These are phyloP conservation scores for Trisateles emortualis DNA, from an alignment of 2,888 invertebrate species.

Conservation along the genomic window DNA sequence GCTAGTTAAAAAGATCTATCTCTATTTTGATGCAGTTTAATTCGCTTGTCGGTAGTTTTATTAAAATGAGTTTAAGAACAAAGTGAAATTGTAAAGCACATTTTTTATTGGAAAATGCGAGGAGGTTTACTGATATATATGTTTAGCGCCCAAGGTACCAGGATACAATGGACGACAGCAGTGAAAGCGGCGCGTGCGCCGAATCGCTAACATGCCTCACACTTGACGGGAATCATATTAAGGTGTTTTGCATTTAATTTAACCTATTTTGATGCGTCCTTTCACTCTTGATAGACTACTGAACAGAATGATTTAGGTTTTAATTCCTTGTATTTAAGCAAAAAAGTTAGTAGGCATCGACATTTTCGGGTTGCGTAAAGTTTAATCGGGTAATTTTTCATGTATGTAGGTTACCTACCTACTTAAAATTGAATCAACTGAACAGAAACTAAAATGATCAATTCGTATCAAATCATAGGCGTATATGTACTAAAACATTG, in stretches of 20 bases:
- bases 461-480: no score
- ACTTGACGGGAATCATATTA: constrained; percentile 79
- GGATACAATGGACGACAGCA: constrained; percentile 71
- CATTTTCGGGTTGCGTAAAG: no score
- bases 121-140: constrained; percentile 20
- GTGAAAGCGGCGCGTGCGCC: constrained; percentile 80
- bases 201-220: constrained; percentile 68
- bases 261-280: constrained; percentile 71
- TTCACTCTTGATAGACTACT: constrained; percentile 65
- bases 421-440: no score
- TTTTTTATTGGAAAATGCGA: constrained; percentile 29
- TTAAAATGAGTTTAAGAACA: no score
- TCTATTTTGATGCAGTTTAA: no score
- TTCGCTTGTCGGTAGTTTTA: no score
- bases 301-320: not conserved
- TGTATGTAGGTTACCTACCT: no score
- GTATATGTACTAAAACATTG: no score
- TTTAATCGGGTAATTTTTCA: no score
- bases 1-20: no score
- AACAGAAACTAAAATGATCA: no score
- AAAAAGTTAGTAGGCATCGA: no score
- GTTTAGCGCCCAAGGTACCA: constrained; percentile 53
- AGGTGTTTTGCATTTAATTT: constrained; percentile 79
- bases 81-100: not conserved
- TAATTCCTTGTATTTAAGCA: not conserved